These are phyloP conservation scores for Quiscalus mexicanus DNA, from an alignment of 2,113 vertebrate species.

Conservation along the genomic window DNA sequence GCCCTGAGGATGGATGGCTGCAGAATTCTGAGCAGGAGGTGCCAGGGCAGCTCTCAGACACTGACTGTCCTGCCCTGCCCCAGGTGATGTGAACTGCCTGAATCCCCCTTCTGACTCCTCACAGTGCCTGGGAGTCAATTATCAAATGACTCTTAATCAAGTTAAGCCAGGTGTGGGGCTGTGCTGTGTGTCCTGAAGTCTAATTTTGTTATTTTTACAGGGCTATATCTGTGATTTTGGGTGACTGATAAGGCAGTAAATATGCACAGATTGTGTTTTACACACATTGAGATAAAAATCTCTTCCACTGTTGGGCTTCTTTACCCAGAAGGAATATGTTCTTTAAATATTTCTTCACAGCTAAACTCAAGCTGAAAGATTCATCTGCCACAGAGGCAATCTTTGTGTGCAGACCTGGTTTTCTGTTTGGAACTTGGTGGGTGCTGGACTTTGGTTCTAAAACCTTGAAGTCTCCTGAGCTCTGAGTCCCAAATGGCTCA, in stretches of 20 bases:
- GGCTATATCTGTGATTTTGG: fast-evolving
- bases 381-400: background rate
- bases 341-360: background rate
- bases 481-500: background rate
- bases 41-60: background rate
- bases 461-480: background rate
- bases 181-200: background rate
- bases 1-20: background rate
- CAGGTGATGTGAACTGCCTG: background rate
- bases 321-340: background rate
- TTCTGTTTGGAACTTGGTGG: background rate
- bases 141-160: background rate
- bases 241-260: background rate
- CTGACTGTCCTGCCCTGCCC: background rate
- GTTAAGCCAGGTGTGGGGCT: background rate
- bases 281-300: background rate
- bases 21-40: background rate
- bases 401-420: background rate
- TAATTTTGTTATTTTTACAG: background rate
- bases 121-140: background rate
- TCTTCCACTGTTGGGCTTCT: background rate
- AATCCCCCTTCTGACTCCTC: background rate
- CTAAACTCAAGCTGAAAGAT: background rate
- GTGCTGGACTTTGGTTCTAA: background rate
- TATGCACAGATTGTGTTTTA: background rate